Evolutionary conservation across 64 coral and sea anemone genomes (phyloP), one percentile per base, ranked within the genome.

Genomic region (Hydrozoanthus tunicans): DNA sequence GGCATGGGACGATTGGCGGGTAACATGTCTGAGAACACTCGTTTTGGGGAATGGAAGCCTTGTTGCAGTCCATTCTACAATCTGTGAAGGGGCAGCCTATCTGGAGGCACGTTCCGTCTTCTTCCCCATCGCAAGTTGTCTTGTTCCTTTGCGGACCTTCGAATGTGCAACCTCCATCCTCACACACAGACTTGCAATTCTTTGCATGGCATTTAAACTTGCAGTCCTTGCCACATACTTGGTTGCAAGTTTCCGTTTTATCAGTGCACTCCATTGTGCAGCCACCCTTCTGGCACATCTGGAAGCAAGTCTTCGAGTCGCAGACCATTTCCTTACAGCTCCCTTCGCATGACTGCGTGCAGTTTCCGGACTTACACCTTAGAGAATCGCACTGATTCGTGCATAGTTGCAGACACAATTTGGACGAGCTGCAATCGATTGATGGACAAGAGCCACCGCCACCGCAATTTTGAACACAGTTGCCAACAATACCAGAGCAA

Each of bases 181-280:
- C 3, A 54, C 83, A 86, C 51, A 14, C 20, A 5, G 53, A 57
- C 53, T 58, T 1, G 53, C 83, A 86, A 9, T 59, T 8, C 56
- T 86, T 86, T 17, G 66, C 68, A 23, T 86, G 57, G 66, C 83
- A 86, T 73, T 70, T 86, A 7, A 86, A 86, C 20, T 65, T 86
- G 53, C 68, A 86, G 54, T 86, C 53, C n/a, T 84, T 86, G 26
- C 8, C 11, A 56, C 83, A 86, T 12, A 71, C 20, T 56, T 86
- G 83, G 7, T 9, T 73, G 53, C 83, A 86, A 9, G 20, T 73
- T 73, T 86, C 66, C 20, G 55, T 68, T 55, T 86, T 86, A 5
- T 56, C 69, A 6, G 83, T 72, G 20, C 83, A 86, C 9, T 86
- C 83, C 67, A 86, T 73, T 10, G n/a, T 71, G 17, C 83, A 86